These are phyloP conservation scores for Panagrolaimus sp. DNA, from an alignment of 1,140 invertebrate species.

Conservation along the genomic window DNA sequence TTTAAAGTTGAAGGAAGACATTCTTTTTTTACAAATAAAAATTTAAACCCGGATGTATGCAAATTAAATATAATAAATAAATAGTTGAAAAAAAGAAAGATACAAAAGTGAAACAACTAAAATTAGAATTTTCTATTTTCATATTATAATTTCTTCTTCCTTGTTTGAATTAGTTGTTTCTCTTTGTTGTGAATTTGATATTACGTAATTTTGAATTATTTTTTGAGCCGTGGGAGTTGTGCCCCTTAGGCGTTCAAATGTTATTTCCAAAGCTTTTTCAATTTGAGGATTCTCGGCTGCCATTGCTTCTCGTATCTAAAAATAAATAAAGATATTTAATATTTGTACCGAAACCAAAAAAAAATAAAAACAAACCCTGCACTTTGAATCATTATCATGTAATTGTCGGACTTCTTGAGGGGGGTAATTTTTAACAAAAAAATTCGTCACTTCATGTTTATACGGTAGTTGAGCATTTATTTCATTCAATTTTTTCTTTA, in stretches of 20 bases:
- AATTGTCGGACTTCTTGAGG: not conserved
- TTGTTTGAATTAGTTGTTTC: too few relatives aligned
- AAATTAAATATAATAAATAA: too few relatives aligned
- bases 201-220: conserved; percentile 14
- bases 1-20: too few relatives aligned
- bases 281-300: not conserved
- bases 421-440: conserved; percentile 2
- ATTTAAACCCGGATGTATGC: too few relatives aligned
- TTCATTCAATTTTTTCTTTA: not conserved
- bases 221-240: not conserved
- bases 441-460: not conserved
- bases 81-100: too few relatives aligned
- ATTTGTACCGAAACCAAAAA: not conserved
- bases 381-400: not conserved
- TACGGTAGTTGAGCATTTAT: not conserved
- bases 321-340: not conserved
- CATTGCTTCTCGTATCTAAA: not conserved
- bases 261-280: not conserved
- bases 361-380: not conserved
- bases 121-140: too few relatives aligned
- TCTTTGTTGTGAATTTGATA: not conserved
- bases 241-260: not conserved
- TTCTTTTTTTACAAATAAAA: too few relatives aligned
- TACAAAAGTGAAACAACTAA: too few relatives aligned
- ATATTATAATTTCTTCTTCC: too few relatives aligned